These are phyloP conservation scores for Todiramphus saurophagus DNA, from an alignment of 2,113 vertebrate genomes.

Conservation along the genomic window DNA sequence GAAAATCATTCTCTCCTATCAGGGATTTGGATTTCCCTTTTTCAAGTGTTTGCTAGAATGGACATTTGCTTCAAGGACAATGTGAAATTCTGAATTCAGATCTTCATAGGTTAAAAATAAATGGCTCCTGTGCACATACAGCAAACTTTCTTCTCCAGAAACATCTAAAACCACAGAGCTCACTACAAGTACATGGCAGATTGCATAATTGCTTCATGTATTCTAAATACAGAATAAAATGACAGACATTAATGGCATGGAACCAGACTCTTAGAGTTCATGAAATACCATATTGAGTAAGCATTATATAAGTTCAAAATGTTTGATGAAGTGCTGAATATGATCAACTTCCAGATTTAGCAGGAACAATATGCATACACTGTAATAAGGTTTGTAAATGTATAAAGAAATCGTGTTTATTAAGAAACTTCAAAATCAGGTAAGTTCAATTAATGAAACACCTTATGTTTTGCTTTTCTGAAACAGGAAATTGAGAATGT, in stretches of 20 bases:
- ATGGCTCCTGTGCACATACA: neutral
- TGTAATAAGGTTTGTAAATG: neutral
- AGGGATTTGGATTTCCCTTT: neutral
- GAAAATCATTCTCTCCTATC: neutral
- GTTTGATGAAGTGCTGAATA: neutral
- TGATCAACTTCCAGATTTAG: neutral
- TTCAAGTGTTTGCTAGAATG: neutral
- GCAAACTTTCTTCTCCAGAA: neutral
- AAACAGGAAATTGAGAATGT: neutral
- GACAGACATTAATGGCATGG: neutral
- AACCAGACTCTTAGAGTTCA: neutral
- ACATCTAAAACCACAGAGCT: neutral
- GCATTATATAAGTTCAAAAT: neutral
- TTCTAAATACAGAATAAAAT: neutral
- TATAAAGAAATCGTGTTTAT: neutral
- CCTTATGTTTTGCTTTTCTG: neutral
- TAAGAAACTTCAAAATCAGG: neutral
- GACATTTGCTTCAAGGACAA: neutral
- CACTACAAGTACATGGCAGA: neutral
- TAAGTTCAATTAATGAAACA: neutral
- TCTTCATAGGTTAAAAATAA: neutral
- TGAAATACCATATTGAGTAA: neutral
- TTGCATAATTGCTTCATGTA: neutral
- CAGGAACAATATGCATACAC: neutral
- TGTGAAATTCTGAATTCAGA: neutral